These are phyloP conservation scores for Meiosimyza platycephala DNA, from an alignment of 2,888 invertebrate species.

Conservation along the genomic window DNA sequence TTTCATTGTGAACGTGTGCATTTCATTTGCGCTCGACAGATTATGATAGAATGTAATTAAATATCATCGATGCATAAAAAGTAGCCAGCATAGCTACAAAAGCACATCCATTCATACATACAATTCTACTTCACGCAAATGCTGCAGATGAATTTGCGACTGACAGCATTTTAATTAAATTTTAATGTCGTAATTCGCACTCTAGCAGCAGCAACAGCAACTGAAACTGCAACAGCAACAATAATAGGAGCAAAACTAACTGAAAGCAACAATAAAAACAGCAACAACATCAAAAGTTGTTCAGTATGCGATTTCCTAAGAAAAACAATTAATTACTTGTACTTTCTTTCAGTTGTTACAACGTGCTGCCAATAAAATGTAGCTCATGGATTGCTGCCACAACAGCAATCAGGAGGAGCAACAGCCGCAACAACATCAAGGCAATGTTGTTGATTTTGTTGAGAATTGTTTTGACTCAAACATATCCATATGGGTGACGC, in stretches of 20 bases:
- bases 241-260: not conserved
- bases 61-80: conserved; percentile 59
- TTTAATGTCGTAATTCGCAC: conserved; percentile 26
- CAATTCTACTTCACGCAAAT: not conserved
- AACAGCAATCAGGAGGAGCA: not conserved
- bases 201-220: conserved; percentile 1
- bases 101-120: not conserved
- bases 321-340: conserved; percentile 24
- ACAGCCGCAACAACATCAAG: conserved; percentile 1
- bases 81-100: conserved; percentile 36
- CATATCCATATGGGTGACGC: not conserved
- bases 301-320: not conserved
- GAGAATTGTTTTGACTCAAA: conserved; percentile 25
- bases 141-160: not conserved
- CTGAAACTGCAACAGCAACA: not conserved
- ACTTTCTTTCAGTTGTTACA: not conserved
- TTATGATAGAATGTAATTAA: conserved; percentile 60
- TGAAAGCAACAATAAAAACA: conserved; percentile 5
- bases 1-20: conserved; percentile 43
- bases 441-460: not conserved
- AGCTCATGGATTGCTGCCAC: not conserved
- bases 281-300: conserved; percentile 9
- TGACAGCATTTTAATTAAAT: conserved; percentile 41
- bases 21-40: conserved; percentile 50
- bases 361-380: conserved; percentile 9